phyloP scores from a whole-genome alignment of 2,888 invertebrate genomes.

The Lamellibrachia satsuma region DNA sequence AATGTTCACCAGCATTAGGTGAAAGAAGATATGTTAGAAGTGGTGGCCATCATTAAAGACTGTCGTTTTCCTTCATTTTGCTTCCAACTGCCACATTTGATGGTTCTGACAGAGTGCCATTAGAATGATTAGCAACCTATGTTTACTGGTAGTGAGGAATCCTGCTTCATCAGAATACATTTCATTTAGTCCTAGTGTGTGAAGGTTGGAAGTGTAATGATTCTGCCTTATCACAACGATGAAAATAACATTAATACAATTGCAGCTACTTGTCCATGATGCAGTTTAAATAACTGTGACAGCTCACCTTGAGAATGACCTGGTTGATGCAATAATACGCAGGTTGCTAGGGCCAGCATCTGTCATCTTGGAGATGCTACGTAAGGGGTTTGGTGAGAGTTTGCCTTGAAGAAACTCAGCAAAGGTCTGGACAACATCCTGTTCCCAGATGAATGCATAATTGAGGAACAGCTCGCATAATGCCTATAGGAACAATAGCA shows the following conservation, averaged over 20 bases:
- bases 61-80: too few relatives aligned
- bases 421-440: constrained; percentile 63
- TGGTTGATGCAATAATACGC: constrained; percentile 32
- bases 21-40: too few relatives aligned
- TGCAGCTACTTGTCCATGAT: not conserved
- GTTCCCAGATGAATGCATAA: constrained; percentile 62
- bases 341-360: constrained; percentile 30
- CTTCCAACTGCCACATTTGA: too few relatives aligned
- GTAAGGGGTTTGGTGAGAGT: constrained; percentile 57
- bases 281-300: not conserved
- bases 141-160: too few relatives aligned
- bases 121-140: too few relatives aligned
- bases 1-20: too few relatives aligned
- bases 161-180: too few relatives aligned
- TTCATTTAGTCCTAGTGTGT: too few relatives aligned
- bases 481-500: not conserved
- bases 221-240: too few relatives aligned
- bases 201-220: too few relatives aligned
- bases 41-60: too few relatives aligned
- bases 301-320: constrained; percentile 34
- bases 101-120: too few relatives aligned
- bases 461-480: constrained; percentile 50
- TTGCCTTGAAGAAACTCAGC: constrained; percentile 60
- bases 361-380: constrained; percentile 45
- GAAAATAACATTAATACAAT: not conserved